Percentiles rank a stretch among this genome's conserved stretches.
Conservation (phyloP, 2,888 invertebrate genomes). For the Steinernema hermaphroditum region DNA sequence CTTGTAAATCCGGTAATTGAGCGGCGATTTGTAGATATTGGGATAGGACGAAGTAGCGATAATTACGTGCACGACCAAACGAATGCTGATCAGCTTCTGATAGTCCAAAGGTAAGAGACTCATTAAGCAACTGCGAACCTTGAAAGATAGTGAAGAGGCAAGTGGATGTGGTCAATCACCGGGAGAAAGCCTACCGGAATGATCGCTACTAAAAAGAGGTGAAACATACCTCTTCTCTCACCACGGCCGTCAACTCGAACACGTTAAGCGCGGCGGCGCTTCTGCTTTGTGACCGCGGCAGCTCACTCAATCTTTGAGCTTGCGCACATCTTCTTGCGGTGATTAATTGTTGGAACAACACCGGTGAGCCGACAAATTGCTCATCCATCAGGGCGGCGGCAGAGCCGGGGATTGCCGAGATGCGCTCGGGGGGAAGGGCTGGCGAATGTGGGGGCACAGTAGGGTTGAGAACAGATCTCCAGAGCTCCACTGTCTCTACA, state of each 20-base stretch:
- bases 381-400: constrained; percentile 15
- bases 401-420: not conserved
- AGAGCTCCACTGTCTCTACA: no score
- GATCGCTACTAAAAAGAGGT: no score
- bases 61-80: no score
- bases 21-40: not conserved
- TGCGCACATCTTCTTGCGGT: constrained; percentile 13
- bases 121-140: no score
- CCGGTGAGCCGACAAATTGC: constrained; percentile 26
- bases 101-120: not conserved
- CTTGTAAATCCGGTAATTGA: constrained; percentile 20
- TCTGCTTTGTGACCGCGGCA: not conserved
- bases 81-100: not conserved
- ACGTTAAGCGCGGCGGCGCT: not conserved
- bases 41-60: no score
- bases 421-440: not conserved
- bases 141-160: no score
- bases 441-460: constrained; percentile 12
- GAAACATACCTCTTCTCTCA: not conserved
- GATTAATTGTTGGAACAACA: constrained; percentile 28
- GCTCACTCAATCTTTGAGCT: constrained; percentile 1
- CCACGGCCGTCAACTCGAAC: not conserved
- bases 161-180: no score
- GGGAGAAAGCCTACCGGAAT: no score
- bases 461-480: not conserved